Evolutionary conservation across 2,797 vertebrate species (phyloP).

Genomic region (Paedocypris micromegethes): DNA sequence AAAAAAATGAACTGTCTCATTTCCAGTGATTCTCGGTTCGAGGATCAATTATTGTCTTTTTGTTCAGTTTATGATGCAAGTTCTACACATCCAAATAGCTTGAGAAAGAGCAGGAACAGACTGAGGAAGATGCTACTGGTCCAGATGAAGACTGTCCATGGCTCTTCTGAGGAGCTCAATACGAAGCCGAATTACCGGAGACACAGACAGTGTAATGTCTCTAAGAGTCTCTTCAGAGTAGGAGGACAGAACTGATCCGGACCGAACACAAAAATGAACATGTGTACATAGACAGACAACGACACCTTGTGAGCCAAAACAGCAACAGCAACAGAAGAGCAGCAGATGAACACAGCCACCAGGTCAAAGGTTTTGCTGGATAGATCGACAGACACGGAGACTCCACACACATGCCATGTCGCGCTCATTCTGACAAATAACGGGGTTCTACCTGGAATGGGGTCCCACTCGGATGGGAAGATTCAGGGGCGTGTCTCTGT

Average conservation of each 20-base stretch:
- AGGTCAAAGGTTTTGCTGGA: conserved; percentile 27
- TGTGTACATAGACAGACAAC: conserved; percentile 14
- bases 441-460: conserved; percentile 87
- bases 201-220: neutral
- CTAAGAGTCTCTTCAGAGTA: conserved; percentile 24
- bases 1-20: no score
- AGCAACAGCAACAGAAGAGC: conserved; percentile 15
- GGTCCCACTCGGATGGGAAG: conserved; percentile 65
- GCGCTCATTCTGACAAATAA: conserved; percentile 41
- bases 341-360: conserved; percentile 19
- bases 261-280: conserved; percentile 25
- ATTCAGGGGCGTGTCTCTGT: conserved; percentile 76
- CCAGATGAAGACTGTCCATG: conserved; percentile 26
- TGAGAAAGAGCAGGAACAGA: conserved; percentile 18
- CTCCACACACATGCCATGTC: conserved; percentile 38
- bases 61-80: neutral
- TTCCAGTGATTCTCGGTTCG: neutral
- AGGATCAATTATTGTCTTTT: neutral
- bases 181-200: neutral
- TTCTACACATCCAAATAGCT: conserved; percentile 26
- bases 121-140: conserved; percentile 10
- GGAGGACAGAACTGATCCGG: conserved; percentile 39
- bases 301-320: neutral
- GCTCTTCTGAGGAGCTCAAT: conserved; percentile 11
- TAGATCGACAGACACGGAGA: conserved; percentile 35